These are phyloP conservation scores for Bovichtus variegatus DNA, from an alignment of 2,797 vertebrate species.

Conservation along the genomic window DNA sequence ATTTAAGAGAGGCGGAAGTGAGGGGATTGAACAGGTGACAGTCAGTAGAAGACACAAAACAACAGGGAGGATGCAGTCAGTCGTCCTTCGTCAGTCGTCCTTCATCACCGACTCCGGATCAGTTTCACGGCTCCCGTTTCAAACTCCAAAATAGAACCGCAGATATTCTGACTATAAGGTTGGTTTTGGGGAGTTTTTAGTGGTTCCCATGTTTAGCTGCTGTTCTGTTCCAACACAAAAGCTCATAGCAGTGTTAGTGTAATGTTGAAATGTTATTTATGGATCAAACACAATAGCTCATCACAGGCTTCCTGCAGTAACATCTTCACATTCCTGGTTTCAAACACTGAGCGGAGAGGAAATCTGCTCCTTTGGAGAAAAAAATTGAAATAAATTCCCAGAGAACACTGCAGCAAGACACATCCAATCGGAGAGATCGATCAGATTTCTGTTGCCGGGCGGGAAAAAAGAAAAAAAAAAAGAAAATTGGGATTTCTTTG, in stretches of 20 bases:
- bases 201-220: not conserved
- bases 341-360: not conserved
- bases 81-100: conserved; percentile 7
- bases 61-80: not conserved
- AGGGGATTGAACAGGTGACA: not conserved
- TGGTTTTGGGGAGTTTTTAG: not conserved
- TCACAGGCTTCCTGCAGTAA: not conserved
- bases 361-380: not conserved
- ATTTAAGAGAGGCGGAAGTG: conserved; percentile 21
- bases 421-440: conserved; percentile 29
- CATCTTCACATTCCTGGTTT: conserved; percentile 2
- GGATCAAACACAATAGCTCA: not conserved
- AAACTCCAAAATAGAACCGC: conserved; percentile 9
- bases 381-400: conserved; percentile 12
- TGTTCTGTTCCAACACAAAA: too few species aligned
- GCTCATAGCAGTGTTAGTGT: not conserved
- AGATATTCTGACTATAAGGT: not conserved
- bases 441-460: not conserved
- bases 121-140: conserved; percentile 36
- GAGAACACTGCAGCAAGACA: conserved; percentile 1
- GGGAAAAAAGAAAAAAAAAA: not conserved
- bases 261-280: not conserved
- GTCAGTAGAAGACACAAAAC: conserved; percentile 32
- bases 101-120: conserved; percentile 20
- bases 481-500: not conserved